phyloP scores from a whole-genome alignment of 2,888 invertebrate species.

The Lissocephala sabroskyi region DNA sequence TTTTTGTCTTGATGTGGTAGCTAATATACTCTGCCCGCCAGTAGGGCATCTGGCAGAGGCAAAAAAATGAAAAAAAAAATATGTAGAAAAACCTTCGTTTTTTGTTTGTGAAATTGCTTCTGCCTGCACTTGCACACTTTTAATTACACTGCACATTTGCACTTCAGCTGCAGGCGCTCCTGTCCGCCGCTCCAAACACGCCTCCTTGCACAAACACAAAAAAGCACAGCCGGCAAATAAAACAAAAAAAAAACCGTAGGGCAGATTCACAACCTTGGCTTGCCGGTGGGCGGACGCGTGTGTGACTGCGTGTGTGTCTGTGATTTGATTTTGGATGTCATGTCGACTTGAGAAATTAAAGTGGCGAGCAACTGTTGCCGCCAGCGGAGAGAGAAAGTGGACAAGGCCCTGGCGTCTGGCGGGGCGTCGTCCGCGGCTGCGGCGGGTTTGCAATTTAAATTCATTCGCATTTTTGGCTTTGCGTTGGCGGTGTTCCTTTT shows the following conservation, averaged over 20 bases:
- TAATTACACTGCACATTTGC: conserved; percentile 61
- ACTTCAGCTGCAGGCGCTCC: conserved; percentile 43
- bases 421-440: too few relatives aligned
- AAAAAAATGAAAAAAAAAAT: conserved; percentile 8
- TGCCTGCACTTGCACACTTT: conserved; percentile 31
- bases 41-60: conserved; percentile 1
- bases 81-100: not conserved
- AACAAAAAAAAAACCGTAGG: not conserved
- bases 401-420: too few relatives aligned
- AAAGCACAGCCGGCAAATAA: conserved; percentile 12
- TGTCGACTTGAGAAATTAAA: not conserved
- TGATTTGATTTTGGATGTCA: conserved; percentile 23
- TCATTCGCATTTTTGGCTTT: too few relatives aligned
- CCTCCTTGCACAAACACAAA: conserved; percentile 58
- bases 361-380: not conserved
- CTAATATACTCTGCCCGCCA: too few relatives aligned
- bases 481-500: conserved; percentile 18
- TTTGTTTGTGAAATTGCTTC: conserved; percentile 2
- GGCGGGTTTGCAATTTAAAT: conserved; percentile 26
- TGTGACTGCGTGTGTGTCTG: too few relatives aligned
- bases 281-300: too few relatives aligned
- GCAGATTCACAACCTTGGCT: conserved; percentile 28
- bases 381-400: conserved; percentile 11
- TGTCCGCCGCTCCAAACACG: conserved; percentile 28
- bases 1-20: too few relatives aligned